Evolutionary conservation across 2,113 vertebrate genomes (phyloP).

Genomic region (Tyto alba): DNA sequence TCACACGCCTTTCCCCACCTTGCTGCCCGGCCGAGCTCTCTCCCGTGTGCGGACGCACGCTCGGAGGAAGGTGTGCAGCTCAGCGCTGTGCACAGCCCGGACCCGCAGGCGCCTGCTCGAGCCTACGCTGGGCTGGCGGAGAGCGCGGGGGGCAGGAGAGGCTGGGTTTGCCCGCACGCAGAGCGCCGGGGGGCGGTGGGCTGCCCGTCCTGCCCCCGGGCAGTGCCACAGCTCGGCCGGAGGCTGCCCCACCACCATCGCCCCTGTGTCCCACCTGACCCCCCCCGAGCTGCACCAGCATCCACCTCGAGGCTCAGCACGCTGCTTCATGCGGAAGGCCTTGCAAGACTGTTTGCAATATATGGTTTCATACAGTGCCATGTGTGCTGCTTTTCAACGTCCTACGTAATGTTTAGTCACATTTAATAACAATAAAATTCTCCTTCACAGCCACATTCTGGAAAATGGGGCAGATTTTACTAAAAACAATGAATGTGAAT

Average conservation of each 20-base stretch:
- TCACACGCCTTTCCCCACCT: fast-evolving
- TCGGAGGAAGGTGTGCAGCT: background rate
- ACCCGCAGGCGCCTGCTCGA: background rate
- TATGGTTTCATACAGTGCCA: background rate
- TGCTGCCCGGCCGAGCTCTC: background rate
- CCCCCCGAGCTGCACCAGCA: fast-evolving
- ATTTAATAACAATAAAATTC: constrained; percentile 59
- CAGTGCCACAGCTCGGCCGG: background rate
- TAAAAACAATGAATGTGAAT: constrained; percentile 66
- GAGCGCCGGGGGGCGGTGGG: background rate
- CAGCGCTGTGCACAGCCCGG: background rate
- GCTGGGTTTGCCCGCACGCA: fast-evolving
- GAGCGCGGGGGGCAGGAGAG: background rate
- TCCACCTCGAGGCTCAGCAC: background rate
- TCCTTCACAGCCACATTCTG: constrained; percentile 14
- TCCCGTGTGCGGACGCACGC: fast-evolving
- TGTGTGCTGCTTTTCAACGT: constrained; percentile 13
- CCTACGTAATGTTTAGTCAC: constrained; percentile 47
- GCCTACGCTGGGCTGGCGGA: background rate
- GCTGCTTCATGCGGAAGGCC: background rate
- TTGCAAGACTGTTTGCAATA: background rate
- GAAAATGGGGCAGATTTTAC: constrained; percentile 45
- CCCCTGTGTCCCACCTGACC: background rate
- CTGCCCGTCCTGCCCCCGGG: background rate
- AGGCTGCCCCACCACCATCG: background rate